Evolutionary conservation across 2,113 vertebrate genomes (phyloP), one percentile per base, ranked within the genome.

Genomic region (Oophaga pumilio): DNA sequence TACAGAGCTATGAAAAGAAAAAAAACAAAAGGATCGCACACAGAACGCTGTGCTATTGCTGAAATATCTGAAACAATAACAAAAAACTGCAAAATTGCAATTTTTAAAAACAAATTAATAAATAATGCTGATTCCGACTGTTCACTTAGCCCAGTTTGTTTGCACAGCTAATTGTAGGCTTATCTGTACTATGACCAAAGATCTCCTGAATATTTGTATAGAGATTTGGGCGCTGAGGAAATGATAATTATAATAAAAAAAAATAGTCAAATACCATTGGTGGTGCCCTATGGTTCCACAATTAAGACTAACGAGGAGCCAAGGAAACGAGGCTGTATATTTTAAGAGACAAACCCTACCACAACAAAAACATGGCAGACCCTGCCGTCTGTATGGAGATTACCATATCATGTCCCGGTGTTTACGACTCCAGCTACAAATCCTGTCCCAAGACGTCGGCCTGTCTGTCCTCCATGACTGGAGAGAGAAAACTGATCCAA

Each of bases 241-340:
- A 26, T 33, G 11, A 59, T 43, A 6, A 79, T 18, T 10, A 28
- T 71, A 71, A 49, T 73, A 43, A 73, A 43, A 43, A 77, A 77
- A 77, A 12, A 62, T 6, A 62, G 26, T 28, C 20, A 49, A 64
- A 82, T 64, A 64, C 1, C 26, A 49, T 22, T 64, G n/a, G 59
- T 43, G 79, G 5, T 22, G 11, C 59, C 59, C 49, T 82, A 66
- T n/a, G 20, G 59, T 22, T 18, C 56, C 8, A 24, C n/a, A 28
- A 79, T 28, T 79, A 20, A 62, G 57, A 79, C n/a, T 11, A 60
- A 79, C 28, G 24, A 57, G 53, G 78, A 80, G 78, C 20, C 56
- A 33, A 56, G 22, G 14, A 20, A n/a, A 50, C 10, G 33, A 28
- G 17, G 33, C 9, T n/a, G 79, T 66, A 66, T 82, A 64, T n/a